Evolutionary conservation across 1,140 invertebrate genomes (phyloP), one percentile per base, ranked within the genome.

Genomic region (Drosophila lini): DNA sequence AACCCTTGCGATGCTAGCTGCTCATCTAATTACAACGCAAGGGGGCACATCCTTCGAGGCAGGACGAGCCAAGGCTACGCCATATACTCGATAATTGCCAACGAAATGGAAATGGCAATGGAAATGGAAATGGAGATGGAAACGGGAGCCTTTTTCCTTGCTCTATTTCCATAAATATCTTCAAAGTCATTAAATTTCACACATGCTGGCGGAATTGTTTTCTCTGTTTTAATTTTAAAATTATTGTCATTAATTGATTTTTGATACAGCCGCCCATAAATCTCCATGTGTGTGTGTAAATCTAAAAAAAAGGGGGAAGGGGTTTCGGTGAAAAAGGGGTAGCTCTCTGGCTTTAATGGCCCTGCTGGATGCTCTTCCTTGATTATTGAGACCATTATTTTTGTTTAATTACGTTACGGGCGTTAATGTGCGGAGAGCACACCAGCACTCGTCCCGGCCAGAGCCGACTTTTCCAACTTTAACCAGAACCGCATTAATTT

Each of bases 171-270:
- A 84, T 89, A 89, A 89, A 89, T 89, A 89, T 89, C 84, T 89
- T 89, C 84, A 81, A 84, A 89, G 84, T 89, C 84, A 89, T 89
- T 89, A 89, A 89, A 89, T 89, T 89, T 90, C 85, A 90, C 84
- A 89, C 84, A 89, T 90, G 84, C 70, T 90, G 85, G 78, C 75
- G 52, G 84, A 90, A 90, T 89, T 80, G 80, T 90, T 55, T 53
- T 55, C 52, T 55, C 52, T 6, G 34, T 55, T 89, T 89, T 90
- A 81, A 89, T 89, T 89, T 89, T 89, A 84, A 88, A 88, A 88
- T 89, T 89, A 89, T 89, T 89, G 81, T 76, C 84, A 90, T 89
- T 89, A 89, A 89, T 89, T 89, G 84, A 89, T 89, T 89, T 89
- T 89, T 89, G 84, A 89, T 89, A 84, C 74, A 81, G 59, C 53